Evolutionary conservation across 2,888 invertebrate species (phyloP).

Genomic region (Erannis defoliaria): DNA sequence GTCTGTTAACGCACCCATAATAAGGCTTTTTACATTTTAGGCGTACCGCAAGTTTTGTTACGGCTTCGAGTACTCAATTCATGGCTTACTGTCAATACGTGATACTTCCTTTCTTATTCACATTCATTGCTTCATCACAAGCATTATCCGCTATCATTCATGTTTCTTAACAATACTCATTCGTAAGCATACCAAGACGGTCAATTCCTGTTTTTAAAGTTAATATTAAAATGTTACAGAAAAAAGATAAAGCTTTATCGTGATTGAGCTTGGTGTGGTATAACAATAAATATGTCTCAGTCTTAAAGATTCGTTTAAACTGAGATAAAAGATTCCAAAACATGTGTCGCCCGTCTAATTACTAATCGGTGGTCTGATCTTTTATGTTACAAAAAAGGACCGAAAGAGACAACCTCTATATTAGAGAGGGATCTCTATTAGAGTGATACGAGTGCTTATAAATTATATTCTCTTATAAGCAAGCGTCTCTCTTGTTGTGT

Average conservation of each 20-base stretch:
- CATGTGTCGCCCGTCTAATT: constrained; percentile 84
- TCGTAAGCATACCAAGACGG: constrained; percentile 25
- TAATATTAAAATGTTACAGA: constrained; percentile 14
- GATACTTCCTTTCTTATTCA: constrained; percentile 72
- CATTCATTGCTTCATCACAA: constrained; percentile 44
- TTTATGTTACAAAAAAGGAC: constrained; percentile 72
- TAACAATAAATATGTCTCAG: constrained; percentile 63
- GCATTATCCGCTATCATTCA: constrained; percentile 46
- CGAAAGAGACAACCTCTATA: constrained; percentile 68
- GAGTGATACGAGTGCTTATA: constrained; percentile 55
- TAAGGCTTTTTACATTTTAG: constrained; percentile 79
- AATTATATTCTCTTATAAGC: not conserved
- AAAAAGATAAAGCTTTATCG: constrained; percentile 33
- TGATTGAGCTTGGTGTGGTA: constrained; percentile 44
- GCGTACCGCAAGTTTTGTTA: constrained; percentile 73
- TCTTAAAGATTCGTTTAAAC: constrained; percentile 67
- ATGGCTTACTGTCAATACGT: constrained; percentile 65
- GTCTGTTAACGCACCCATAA: constrained; percentile 84
- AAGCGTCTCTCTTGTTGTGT: constrained; percentile 2
- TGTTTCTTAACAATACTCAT: constrained; percentile 35
- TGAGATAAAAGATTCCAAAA: constrained; percentile 77
- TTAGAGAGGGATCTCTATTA: constrained; percentile 49
- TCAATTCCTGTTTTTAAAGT: constrained; percentile 23
- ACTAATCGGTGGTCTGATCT: constrained; percentile 82
- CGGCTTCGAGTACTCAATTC: constrained; percentile 62